Conservation (phyloP, 2,113 vertebrate genomes). For the Scopus umbretta region DNA sequence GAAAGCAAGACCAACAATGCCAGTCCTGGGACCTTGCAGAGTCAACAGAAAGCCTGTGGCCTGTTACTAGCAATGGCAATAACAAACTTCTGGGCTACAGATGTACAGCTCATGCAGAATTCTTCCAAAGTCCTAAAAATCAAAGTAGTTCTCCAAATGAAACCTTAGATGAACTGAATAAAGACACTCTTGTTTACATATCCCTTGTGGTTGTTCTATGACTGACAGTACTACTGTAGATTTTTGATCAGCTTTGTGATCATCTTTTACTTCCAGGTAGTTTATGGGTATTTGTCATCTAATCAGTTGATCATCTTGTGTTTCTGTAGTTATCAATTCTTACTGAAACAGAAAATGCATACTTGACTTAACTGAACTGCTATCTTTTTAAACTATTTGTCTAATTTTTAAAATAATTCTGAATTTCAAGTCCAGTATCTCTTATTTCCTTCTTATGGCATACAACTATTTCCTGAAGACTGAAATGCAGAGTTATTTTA, state of each 20-base stretch:
- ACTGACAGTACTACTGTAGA: not conserved
- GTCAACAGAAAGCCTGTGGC: not conserved
- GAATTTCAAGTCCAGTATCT: not conserved
- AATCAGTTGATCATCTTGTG: not conserved
- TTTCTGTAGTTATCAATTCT: not conserved
- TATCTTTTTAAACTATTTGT: not conserved
- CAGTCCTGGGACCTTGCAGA: not conserved
- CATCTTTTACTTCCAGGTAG: not conserved
- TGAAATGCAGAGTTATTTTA: not conserved
- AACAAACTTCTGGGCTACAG: not conserved
- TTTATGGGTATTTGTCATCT: not conserved
- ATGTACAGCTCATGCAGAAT: not conserved
- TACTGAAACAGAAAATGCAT: not conserved
- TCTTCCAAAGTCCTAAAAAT: not conserved
- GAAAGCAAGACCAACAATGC: not conserved
- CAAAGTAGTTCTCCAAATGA: not conserved
- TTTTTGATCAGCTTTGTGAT: not conserved
- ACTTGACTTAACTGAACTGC: not conserved
- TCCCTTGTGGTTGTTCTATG: not conserved
- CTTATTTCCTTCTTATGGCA: not conserved
- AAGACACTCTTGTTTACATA: not conserved
- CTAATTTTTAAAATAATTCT: not conserved
- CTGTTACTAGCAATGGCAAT: not conserved
- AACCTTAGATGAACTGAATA: not conserved
- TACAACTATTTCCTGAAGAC: not conserved